Conservation (phyloP, 2,797 vertebrate genomes). For the Streptopelia turtur region DNA sequence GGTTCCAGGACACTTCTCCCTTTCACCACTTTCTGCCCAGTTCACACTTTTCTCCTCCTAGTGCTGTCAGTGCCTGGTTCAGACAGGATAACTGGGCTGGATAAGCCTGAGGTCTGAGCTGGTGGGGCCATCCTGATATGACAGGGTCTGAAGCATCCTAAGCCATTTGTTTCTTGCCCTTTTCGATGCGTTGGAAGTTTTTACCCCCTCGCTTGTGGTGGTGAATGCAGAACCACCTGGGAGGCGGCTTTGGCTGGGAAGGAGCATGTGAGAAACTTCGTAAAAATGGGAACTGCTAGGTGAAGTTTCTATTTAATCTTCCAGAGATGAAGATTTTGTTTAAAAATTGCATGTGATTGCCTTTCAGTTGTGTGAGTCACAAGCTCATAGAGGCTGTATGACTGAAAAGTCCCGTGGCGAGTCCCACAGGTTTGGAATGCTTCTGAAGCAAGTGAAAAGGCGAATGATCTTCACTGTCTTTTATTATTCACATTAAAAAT, state of each 20-base stretch:
- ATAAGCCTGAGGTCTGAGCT: neutral
- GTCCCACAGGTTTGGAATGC: neutral
- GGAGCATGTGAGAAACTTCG: neutral
- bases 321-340: neutral
- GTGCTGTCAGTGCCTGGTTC: neutral
- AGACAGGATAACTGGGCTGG: neutral
- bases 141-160: neutral
- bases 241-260: neutral
- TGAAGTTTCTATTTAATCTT: neutral
- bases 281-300: neutral
- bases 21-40: neutral
- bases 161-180: neutral
- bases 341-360: neutral
- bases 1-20: neutral
- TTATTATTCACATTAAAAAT: neutral
- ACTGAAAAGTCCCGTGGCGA: neutral
- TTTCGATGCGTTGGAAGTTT: neutral
- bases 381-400: neutral
- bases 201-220: neutral
- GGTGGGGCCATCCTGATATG: neutral
- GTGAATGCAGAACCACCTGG: neutral
- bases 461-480: neutral
- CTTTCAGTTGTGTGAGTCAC: neutral
- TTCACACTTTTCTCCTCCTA: neutral
- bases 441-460: neutral